phyloP scores from a whole-genome alignment of 2,888 invertebrate genomes.

The Phengaris alcon region DNA sequence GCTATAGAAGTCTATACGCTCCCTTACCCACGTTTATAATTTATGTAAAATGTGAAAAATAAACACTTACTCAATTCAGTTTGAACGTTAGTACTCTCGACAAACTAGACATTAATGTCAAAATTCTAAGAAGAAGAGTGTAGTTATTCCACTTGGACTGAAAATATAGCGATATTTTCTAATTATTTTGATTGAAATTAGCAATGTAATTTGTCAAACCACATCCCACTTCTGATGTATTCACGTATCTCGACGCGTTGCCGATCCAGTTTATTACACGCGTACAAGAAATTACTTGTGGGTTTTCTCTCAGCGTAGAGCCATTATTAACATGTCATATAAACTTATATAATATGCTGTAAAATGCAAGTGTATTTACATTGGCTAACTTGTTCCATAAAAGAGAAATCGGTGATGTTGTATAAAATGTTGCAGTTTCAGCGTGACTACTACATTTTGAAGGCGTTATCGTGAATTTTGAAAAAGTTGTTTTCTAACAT shows the following conservation, averaged over 20 bases:
- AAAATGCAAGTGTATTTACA: not conserved
- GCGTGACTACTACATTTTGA: not conserved
- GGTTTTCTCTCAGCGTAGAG: slow-evolving; percentile 16
- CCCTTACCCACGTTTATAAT: no score
- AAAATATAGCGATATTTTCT: no score
- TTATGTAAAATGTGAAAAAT: not conserved
- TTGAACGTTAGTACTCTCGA: not conserved
- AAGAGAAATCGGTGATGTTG: slow-evolving; percentile 21
- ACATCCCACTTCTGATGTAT: slow-evolving; percentile 2
- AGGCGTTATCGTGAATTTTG: not conserved
- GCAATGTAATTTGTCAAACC: not conserved
- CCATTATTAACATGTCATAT: slow-evolving; percentile 8
- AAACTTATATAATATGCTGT: slow-evolving; percentile 11
- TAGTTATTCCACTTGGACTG: no score
- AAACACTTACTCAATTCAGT: not conserved
- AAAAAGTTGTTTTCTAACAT: not conserved
- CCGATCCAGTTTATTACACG: slow-evolving; percentile 14
- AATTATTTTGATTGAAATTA: no score
- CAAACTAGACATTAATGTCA: no score
- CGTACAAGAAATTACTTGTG: slow-evolving; percentile 15
- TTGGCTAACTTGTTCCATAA: slow-evolving; percentile 2
- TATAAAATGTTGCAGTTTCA: slow-evolving; percentile 4
- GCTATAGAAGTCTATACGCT: slow-evolving; percentile 3
- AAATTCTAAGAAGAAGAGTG: no score
- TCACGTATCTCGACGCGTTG: not conserved